Evolutionary conservation across 1,140 invertebrate genomes (phyloP), one percentile per base, ranked within the genome.

Genomic region (Trichonephila inaurata): DNA sequence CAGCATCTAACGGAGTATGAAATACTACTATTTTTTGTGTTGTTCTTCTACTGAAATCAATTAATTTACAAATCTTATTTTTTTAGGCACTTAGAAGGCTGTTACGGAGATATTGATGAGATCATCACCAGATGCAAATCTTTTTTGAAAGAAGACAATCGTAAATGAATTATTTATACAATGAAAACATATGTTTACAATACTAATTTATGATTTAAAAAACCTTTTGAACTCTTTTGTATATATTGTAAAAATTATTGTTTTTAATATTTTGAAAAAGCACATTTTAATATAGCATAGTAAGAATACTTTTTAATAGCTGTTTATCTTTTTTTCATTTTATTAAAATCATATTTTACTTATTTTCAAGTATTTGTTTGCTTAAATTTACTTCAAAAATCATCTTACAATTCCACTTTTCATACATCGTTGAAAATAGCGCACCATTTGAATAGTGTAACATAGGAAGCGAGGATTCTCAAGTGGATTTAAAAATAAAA

Each of bases 21-120:
- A 51, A 12, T 51, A 51, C 1, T 8, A 51, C 51, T 51, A 51
- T 51, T 51, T 51, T 7, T 51, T 51, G 10, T 51, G 10, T 51
- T 51, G 51, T 69, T 69, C 33, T 60, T 19, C 3, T 60, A n/a
- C 58, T 60, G 19, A 82, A 90, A 93, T n/a, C 10, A 8, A 21
- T 60, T 18, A 18, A n/a, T 81, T 94, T 88, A 77, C 4, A 12
- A 16, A 3, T 58, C 51, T 89, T 88, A 2, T 82, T 81, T 90
- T 91, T 40, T 8, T 64, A 90, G 95, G 87, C 95, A 95, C 94
- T 94, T 96, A 16, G 95, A 95, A 93, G 96, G 96, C 8, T 96
- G 96, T 92, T 96, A 96, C 88, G 95, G 95, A 16, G 96, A 96
- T 92, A 95, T 95, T 81, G 95, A 96, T 94, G 96, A 96, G 95